Percentiles rank a stretch among this genome's conserved stretches.
Evolutionary conservation across 1,140 invertebrate genomes (phyloP).

Genomic region (Drosophila punjabiensis): DNA sequence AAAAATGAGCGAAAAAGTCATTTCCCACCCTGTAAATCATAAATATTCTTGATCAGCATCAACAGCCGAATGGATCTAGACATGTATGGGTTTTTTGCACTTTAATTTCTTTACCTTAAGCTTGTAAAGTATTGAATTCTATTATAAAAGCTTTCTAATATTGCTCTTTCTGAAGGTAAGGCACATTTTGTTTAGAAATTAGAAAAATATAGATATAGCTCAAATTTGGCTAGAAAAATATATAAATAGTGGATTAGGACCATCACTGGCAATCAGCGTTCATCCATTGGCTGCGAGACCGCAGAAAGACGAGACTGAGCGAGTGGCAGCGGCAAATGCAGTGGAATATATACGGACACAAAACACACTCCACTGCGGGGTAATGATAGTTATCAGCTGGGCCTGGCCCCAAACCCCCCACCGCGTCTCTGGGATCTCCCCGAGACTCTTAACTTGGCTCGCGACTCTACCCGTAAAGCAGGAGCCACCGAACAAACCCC

Average conservation of each 20-base stretch:
- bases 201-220: neutral
- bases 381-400: slow-evolving; percentile 80
- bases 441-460: slow-evolving; percentile 35
- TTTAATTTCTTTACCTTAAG: too few relatives aligned
- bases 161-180: too few relatives aligned
- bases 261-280: slow-evolving; percentile 27
- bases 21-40: too few relatives aligned
- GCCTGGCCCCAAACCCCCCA: slow-evolving; percentile 31
- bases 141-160: too few relatives aligned
- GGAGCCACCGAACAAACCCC: slow-evolving; percentile 31
- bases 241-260: neutral
- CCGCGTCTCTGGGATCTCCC: slow-evolving; percentile 30
- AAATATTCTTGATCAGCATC: too few relatives aligned
- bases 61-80: too few relatives aligned
- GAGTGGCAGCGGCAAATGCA: slow-evolving; percentile 22
- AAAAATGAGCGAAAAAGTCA: too few relatives aligned
- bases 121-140: too few relatives aligned
- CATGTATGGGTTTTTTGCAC: too few relatives aligned
- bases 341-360: slow-evolving; percentile 37
- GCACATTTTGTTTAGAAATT: neutral
- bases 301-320: slow-evolving; percentile 55
- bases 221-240: neutral
- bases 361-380: slow-evolving; percentile 57
- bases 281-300: slow-evolving; percentile 50
- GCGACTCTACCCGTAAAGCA: slow-evolving; percentile 64